Conservation (phyloP, 2,797 vertebrate species). For the Hyperoplus immaculatus region DNA sequence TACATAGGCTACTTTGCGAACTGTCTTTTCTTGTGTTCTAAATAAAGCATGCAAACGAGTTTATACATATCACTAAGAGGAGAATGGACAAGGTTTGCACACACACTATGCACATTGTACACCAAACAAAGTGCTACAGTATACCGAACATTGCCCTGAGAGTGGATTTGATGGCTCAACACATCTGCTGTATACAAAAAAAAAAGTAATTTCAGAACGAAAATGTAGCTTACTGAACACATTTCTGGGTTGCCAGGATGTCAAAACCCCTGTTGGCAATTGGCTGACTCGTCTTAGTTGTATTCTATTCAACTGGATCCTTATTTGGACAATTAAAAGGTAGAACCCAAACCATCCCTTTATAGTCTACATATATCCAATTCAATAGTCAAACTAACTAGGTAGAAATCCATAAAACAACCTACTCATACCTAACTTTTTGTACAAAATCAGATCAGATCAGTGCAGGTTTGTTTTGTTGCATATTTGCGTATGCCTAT, state of each 20-base stretch:
- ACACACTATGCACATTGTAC: background rate
- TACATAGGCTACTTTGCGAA: background rate
- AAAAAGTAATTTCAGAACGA: too few species aligned
- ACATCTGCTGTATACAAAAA: too few species aligned
- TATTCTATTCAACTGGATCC: background rate
- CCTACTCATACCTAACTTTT: too few species aligned
- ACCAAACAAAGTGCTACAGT: background rate
- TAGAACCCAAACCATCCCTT: background rate
- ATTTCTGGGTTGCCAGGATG: background rate
- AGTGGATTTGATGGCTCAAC: background rate
- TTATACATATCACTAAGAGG: background rate
- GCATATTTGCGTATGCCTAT: conserved; percentile 19
- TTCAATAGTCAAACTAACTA: background rate
- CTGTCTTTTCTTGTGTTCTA: background rate
- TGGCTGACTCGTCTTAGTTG: background rate
- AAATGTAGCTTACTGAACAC: background rate
- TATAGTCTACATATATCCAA: background rate
- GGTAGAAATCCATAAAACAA: too few species aligned
- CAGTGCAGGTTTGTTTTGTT: background rate
- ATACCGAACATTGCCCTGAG: too few species aligned
- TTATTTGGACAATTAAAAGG: background rate
- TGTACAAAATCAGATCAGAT: background rate
- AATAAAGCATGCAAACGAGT: conserved; percentile 13
- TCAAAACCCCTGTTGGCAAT: background rate
- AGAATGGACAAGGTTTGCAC: background rate